These are phyloP conservation scores for Kryptolebias marmoratus DNA, from an alignment of 2,113 vertebrate genomes.

Conservation along the genomic window DNA sequence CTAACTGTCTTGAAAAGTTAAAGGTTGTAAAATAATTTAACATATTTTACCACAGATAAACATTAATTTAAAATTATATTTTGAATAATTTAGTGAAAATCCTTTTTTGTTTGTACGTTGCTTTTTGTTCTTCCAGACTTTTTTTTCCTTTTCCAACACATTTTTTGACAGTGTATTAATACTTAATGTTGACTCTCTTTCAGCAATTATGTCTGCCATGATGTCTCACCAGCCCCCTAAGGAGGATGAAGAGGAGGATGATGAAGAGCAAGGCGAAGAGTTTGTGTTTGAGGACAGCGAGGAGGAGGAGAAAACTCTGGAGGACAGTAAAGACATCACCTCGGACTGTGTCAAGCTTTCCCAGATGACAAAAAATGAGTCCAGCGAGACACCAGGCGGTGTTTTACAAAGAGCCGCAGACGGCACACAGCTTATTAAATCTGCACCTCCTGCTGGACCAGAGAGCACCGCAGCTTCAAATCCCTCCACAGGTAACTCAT, in stretches of 20 bases:
- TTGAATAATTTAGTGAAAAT: background rate
- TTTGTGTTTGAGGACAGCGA: slow-evolving; percentile 70
- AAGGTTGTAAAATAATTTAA: no score
- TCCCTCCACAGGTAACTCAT: slow-evolving; percentile 51
- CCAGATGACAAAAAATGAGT: slow-evolving; percentile 23
- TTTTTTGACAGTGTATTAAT: background rate
- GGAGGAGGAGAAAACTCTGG: slow-evolving; percentile 51
- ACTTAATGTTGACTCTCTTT: slow-evolving; percentile 13
- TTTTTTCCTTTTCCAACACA: background rate
- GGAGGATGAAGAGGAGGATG: slow-evolving; percentile 68
- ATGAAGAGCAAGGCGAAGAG: slow-evolving; percentile 73
- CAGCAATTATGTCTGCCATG: slow-evolving; percentile 73
- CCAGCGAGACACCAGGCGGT: slow-evolving; percentile 8
- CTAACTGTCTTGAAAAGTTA: no score
- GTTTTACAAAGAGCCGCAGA: slow-evolving; percentile 10
- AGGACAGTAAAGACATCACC: slow-evolving; percentile 16
- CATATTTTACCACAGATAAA: no score
- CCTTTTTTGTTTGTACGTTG: background rate
- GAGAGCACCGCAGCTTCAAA: slow-evolving; percentile 19
- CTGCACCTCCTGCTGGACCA: slow-evolving; percentile 52
- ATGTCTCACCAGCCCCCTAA: slow-evolving; percentile 57
- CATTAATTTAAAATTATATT: no score
- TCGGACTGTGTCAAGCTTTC: background rate
- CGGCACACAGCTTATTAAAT: background rate
- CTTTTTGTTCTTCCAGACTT: background rate